Conservation (phyloP, 64 coral and sea anemone genomes). For the Dendronephthya gigantea region DNA sequence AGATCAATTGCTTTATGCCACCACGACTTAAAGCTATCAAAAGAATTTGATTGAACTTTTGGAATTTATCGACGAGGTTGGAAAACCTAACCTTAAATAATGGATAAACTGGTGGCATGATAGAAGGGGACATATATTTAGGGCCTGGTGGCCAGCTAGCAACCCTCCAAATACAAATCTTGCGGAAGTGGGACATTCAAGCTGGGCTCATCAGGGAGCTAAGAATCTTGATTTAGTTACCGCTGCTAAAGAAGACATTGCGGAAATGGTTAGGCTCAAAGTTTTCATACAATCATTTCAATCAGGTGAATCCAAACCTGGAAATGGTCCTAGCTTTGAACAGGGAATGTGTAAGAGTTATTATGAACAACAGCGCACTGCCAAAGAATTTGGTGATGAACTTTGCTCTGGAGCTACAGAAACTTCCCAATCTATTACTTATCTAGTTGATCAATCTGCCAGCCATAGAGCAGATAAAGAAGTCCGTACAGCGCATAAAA, state of each 20-base stretch:
- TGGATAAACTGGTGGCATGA: slow-evolving; percentile 48
- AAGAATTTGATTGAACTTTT: neutral
- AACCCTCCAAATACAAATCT: slow-evolving; percentile 48
- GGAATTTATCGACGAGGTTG: neutral
- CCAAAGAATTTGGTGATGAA: neutral
- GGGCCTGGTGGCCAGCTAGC: slow-evolving; percentile 41
- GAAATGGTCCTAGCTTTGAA: neutral
- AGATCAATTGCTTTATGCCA: neutral
- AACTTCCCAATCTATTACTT: no score
- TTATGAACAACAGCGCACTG: neutral
- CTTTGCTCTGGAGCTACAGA: neutral
- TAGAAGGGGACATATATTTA: slow-evolving; percentile 44
- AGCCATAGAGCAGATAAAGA: no score
- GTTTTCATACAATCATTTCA: neutral
- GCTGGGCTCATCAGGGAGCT: slow-evolving; percentile 37
- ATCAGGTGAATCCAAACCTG: neutral
- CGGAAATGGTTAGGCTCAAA: slow-evolving; percentile 32
- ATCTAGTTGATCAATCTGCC: no score
- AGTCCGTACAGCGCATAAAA: no score
- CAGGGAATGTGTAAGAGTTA: no score
- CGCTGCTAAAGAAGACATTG: slow-evolving; percentile 43
- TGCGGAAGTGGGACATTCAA: slow-evolving; percentile 39
- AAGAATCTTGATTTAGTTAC: slow-evolving; percentile 43
- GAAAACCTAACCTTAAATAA: neutral
- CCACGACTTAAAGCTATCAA: neutral